phyloP scores from a whole-genome alignment of 2,113 vertebrate genomes.

The Bothrops jararaca region DNA sequence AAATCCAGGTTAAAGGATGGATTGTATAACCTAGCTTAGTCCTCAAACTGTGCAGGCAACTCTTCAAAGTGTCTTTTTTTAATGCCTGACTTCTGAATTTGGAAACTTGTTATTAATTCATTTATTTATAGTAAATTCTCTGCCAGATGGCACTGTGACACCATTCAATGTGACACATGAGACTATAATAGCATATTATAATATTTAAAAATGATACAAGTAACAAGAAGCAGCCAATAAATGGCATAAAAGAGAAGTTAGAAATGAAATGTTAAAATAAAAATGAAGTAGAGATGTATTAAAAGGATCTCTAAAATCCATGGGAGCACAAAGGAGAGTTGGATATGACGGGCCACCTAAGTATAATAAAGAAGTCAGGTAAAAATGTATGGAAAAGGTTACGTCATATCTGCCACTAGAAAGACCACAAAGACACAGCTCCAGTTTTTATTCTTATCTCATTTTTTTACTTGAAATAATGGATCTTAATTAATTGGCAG shows the following conservation, averaged over 20 bases:
- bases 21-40: background rate
- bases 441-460: background rate
- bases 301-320: background rate
- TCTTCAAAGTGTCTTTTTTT: background rate
- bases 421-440: background rate
- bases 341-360: background rate
- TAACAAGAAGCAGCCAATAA: background rate
- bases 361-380: background rate
- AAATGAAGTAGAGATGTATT: background rate
- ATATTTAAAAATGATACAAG: background rate
- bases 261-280: background rate
- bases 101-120: background rate
- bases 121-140: background rate
- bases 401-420: background rate
- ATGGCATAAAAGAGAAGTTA: background rate
- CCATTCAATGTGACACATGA: background rate
- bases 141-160: background rate
- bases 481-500: conserved; percentile 31
- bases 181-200: background rate
- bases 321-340: background rate
- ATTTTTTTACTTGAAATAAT: background rate
- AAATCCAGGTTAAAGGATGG: background rate
- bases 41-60: background rate
- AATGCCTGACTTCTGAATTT: background rate
- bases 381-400: background rate